Percentiles rank a stretch among this genome's conserved stretches.
phyloP scores from a whole-genome alignment of 2,888 invertebrate species.

The Drosophila dives region DNA sequence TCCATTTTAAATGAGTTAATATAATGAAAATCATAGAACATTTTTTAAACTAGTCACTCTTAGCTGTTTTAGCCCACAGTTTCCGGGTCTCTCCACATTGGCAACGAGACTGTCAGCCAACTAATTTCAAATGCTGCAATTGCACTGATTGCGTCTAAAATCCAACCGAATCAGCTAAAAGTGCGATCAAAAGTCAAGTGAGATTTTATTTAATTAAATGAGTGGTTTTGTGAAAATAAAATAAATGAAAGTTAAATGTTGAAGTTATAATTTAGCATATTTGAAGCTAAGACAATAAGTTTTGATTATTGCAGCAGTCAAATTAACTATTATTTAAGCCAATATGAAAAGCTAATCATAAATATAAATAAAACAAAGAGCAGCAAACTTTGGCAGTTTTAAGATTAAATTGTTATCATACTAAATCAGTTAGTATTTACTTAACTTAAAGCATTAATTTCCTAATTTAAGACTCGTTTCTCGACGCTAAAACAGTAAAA shows the following conservation, averaged over 20 bases:
- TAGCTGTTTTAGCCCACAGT: not conserved
- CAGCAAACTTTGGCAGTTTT: not conserved
- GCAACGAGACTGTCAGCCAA: not conserved
- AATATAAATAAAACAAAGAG: not conserved
- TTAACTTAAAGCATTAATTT: not conserved
- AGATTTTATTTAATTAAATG: conserved; percentile 16
- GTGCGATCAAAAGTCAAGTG: conserved; percentile 15
- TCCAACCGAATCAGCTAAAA: conserved; percentile 44
- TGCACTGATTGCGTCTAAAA: conserved; percentile 6
- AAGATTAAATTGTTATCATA: not conserved
- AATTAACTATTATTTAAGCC: not conserved
- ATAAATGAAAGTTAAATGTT: conserved; percentile 4
- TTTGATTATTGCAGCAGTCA: not conserved
- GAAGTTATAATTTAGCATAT: not conserved
- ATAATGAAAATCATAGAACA: not conserved
- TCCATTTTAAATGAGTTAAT: not conserved
- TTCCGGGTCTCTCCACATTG: not conserved
- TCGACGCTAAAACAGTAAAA: not conserved
- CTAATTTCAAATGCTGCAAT: conserved; percentile 4
- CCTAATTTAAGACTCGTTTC: not conserved
- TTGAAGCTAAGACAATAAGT: not conserved
- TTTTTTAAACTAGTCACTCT: too few species aligned
- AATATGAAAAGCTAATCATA: not conserved
- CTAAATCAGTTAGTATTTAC: not conserved
- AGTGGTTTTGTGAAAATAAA: not conserved